Conservation (phyloP, 2,113 vertebrate genomes). For the Aythya baeri region DNA sequence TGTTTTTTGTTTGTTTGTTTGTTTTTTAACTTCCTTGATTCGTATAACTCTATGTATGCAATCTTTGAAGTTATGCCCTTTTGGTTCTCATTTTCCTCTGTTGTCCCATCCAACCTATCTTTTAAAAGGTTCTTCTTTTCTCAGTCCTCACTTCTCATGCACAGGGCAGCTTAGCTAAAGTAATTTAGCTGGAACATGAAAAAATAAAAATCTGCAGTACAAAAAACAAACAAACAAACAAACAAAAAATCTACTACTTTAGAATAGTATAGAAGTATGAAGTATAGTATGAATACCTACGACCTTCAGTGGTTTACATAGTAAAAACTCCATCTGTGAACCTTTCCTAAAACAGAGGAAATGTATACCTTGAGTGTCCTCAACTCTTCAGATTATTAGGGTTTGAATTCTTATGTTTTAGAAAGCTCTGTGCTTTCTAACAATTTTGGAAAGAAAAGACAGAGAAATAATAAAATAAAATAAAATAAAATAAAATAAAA, state of each 20-base stretch:
- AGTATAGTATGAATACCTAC: background rate
- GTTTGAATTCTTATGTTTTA: background rate
- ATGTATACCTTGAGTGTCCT: background rate
- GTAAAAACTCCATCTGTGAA: background rate
- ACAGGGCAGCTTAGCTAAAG: background rate
- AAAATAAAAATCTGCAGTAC: background rate
- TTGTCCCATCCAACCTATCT: background rate
- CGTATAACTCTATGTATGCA: background rate
- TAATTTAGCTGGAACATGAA: background rate
- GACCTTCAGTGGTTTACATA: background rate
- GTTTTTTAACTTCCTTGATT: background rate
- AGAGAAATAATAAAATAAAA: background rate
- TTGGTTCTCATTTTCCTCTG: background rate
- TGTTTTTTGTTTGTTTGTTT: background rate
- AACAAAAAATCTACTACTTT: background rate
- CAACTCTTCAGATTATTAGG: background rate
- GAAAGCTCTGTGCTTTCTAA: background rate
- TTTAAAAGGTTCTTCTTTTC: background rate
- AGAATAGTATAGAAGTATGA: background rate
- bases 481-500: background rate
- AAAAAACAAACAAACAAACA: background rate
- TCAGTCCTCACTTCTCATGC: background rate
- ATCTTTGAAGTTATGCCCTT: rapidly evolving
- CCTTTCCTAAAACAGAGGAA: background rate
- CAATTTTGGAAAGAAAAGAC: background rate